Base-by-base conservation (phyloP, 2,888 invertebrate species). In the Apamea anceps region DNA sequence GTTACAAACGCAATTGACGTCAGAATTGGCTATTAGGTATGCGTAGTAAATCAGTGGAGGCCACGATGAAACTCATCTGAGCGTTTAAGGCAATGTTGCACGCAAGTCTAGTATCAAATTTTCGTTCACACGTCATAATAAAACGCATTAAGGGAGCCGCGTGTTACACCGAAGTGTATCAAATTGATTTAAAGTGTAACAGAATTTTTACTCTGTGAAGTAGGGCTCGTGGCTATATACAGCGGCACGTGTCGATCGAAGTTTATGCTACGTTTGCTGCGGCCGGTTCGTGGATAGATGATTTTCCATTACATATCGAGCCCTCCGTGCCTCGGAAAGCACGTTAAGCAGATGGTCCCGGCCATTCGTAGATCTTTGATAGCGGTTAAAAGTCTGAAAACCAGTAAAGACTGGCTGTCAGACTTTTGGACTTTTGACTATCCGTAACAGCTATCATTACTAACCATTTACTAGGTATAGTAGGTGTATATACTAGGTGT, bases 51-150 rank as follows among this genome's bases (percentile, higher is more conserved):
- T 94, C 93, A 91, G 91, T 90, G 63, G 67, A 77, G 91, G 92
- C 93, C 91, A 91, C 92, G 89, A 91, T 90, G 87, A 90, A 91
- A 90, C 91, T 91, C 92, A 92, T 91, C 93, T 91, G 90, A 89
- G 88, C 92, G 91, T 91, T 92, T 91, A 93, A 90, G 90, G 92
- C 85, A 82, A 87, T 88, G 87, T 90, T 91, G 91, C 94, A 93
- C 93, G 94, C 93, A 92, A 94, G 91, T 93, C 89, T 89, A 89
- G 92, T 94, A 94, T 95, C 94, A 95, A 95, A 95, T 95, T 94
- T 94, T 95, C 95, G 93, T 94, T 95, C 94, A 94, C 95, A 95
- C 94, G 77, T 86, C 86, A 92, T 96, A 94, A 96, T 95, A 95
- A 95, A 95, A 95, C 93, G 93, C 93, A 93, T 96, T 95, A 94